phyloP scores from a whole-genome alignment of 2,888 invertebrate species.

The Iselma pallidipennis region DNA sequence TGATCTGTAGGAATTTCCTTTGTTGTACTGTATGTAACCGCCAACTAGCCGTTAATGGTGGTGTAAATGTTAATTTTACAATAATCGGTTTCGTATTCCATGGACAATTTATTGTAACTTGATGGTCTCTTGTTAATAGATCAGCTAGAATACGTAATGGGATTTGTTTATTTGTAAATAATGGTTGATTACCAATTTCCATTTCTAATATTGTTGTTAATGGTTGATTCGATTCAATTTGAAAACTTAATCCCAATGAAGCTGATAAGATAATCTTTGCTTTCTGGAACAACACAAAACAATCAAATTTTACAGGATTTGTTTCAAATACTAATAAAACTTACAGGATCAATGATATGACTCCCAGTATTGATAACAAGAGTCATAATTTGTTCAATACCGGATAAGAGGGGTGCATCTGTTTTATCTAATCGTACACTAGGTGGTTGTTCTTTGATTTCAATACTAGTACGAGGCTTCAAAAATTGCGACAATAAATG shows the following conservation, averaged over 20 bases:
- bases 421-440: slow-evolving; percentile 59
- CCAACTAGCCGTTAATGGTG: slow-evolving; percentile 80
- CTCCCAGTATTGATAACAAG: slow-evolving; percentile 79
- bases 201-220: slow-evolving; percentile 60
- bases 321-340: too few relatives aligned
- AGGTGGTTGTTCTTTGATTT: slow-evolving; percentile 54
- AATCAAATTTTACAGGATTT: not conserved
- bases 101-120: slow-evolving; percentile 75
- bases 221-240: slow-evolving; percentile 50
- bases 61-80: slow-evolving; percentile 77
- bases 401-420: slow-evolving; percentile 76
- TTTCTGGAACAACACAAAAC: slow-evolving; percentile 53
- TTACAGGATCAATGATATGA: slow-evolving; percentile 69
- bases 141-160: slow-evolving; percentile 71
- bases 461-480: slow-evolving; percentile 59
- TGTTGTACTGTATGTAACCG: slow-evolving; percentile 81
- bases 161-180: slow-evolving; percentile 46
- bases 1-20: slow-evolving; percentile 84
- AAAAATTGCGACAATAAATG: slow-evolving; percentile 73
- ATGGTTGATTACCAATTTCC: slow-evolving; percentile 44
- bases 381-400: slow-evolving; percentile 77
- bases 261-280: slow-evolving; percentile 66
- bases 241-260: slow-evolving; percentile 69
- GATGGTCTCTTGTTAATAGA: slow-evolving; percentile 68
- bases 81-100: slow-evolving; percentile 76